A percentile compares a stretch with the other conserved stretches of the same genome.
Conservation (phyloP, 92 coral and sea anemone genomes). For the Nematostella vectensis region DNA sequence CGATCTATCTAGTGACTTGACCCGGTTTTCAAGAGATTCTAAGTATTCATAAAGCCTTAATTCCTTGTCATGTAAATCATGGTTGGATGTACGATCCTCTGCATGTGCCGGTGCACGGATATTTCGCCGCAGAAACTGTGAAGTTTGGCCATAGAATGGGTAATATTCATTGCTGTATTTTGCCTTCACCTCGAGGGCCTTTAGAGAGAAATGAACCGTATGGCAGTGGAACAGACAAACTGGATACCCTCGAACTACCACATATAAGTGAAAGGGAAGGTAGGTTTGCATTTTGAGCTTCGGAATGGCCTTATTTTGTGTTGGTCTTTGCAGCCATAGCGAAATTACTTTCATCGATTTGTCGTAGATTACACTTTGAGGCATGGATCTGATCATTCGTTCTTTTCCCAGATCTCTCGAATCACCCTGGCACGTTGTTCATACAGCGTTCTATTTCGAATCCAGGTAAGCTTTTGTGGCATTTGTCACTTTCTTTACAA, state of each 20-base stretch:
- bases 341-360: constrained; percentile 6
- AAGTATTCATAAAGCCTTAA: neutral
- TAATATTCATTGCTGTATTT: constrained; percentile 89
- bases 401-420: constrained; percentile 70
- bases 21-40: neutral
- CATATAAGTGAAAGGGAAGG: constrained; percentile 99
- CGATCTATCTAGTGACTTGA: neutral
- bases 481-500: no score
- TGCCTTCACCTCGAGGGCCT: constrained; percentile 82
- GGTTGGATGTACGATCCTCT: neutral
- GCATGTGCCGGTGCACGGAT: neutral
- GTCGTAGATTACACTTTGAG: constrained; percentile 5
- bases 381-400: neutral
- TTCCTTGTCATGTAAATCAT: neutral
- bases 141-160: no score
- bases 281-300: constrained; percentile 12
- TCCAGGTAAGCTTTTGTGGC: constrained; percentile 6
- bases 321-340: neutral
- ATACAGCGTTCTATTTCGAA: constrained; percentile 66
- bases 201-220: constrained; percentile 69
- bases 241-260: constrained; percentile 80
- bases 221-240: constrained; percentile 50
- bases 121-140: no score
- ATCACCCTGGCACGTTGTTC: constrained; percentile 92
- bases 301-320: no score